Evolutionary conservation across 1,140 invertebrate species (phyloP).

Genomic region (Drosophila mauritiana): DNA sequence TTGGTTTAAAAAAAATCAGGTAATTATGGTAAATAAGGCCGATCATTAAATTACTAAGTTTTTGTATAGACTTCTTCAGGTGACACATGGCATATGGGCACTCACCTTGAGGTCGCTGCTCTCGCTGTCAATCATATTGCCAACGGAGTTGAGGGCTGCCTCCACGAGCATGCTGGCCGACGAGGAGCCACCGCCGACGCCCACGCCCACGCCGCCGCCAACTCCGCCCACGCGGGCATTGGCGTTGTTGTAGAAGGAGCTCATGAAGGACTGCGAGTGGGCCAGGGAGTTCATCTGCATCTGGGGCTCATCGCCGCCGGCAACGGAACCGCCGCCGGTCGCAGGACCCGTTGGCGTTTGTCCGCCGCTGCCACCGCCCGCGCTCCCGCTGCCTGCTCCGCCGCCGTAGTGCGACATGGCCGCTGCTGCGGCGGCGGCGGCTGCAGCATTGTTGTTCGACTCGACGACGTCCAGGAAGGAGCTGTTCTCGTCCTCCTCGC

Average conservation of each 20-base stretch:
- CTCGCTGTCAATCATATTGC: conserved; percentile 84
- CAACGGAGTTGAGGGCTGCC: conserved; percentile 84
- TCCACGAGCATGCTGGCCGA: conserved; percentile 84
- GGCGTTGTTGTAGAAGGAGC: conserved; percentile 84
- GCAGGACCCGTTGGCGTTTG: conserved; percentile 36
- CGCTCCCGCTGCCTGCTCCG: conserved; percentile 12
- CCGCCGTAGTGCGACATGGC: conserved; percentile 75
- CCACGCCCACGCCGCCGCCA: conserved; percentile 42
- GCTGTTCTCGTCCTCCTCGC: conserved; percentile 83
- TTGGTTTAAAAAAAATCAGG: too few relatives aligned
- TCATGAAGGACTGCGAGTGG: conserved; percentile 83
- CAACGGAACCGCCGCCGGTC: conserved; percentile 12
- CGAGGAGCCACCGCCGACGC: conserved; percentile 64
- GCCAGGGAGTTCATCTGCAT: conserved; percentile 83
- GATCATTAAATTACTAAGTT: too few relatives aligned
- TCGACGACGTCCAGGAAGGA: conserved; percentile 83
- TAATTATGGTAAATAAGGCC: too few relatives aligned
- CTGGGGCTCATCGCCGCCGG: conserved; percentile 57
- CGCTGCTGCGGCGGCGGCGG: conserved; percentile 53
- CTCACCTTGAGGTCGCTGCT: conserved; percentile 78
- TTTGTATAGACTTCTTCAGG: too few relatives aligned
- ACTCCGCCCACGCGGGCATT: conserved; percentile 75
- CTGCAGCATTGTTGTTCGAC: conserved; percentile 75
- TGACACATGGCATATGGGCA: background rate
- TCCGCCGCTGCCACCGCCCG: conserved; percentile 14